A percentile compares a stretch with the other conserved stretches of the same genome.
Conservation (phyloP, 2,888 invertebrate species). For the Andrena dorsata region DNA sequence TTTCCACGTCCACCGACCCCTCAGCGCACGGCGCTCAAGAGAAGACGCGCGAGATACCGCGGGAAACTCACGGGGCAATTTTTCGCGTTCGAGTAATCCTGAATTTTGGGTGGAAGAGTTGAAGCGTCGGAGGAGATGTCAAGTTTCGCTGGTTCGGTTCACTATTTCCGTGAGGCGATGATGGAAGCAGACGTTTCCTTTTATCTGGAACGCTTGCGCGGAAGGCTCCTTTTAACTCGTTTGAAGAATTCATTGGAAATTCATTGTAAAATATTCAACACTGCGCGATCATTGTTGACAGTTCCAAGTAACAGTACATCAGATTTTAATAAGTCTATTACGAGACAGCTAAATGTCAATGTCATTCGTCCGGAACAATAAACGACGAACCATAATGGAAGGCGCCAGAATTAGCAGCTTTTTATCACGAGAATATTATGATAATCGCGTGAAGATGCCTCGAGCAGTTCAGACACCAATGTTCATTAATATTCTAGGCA, state of each 20-base stretch:
- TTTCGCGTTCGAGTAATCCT: neutral
- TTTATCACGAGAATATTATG: slow-evolving; percentile 31
- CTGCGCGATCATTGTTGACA: neutral
- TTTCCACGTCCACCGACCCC: slow-evolving; percentile 60
- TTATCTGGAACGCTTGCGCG: too few species aligned
- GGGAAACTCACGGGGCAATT: neutral
- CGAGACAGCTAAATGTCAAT: slow-evolving; percentile 13
- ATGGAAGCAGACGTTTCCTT: too few species aligned
- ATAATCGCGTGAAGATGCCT: slow-evolving; percentile 33
- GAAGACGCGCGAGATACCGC: slow-evolving; percentile 10
- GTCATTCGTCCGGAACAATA: slow-evolving; percentile 13
- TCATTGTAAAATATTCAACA: neutral
- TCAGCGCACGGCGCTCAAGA: neutral
- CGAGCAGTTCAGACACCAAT: slow-evolving; percentile 17
- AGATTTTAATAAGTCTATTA: slow-evolving; percentile 7
- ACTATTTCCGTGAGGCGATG: too few species aligned
- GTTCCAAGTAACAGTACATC: neutral
- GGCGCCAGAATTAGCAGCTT: slow-evolving; percentile 37
- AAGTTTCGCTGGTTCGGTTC: too few species aligned
- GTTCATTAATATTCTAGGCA: slow-evolving; percentile 35
- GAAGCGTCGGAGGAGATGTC: neutral
- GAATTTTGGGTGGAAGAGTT: neutral
- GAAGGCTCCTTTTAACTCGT: too few species aligned
- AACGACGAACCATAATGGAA: slow-evolving; percentile 20
- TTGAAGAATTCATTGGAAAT: too few species aligned